Percentiles rank a stretch among this genome's conserved stretches.
These are phyloP conservation scores for Cheirogaleus major DNA, from an alignment of 2,797 vertebrate genomes.

Conservation along the genomic window DNA sequence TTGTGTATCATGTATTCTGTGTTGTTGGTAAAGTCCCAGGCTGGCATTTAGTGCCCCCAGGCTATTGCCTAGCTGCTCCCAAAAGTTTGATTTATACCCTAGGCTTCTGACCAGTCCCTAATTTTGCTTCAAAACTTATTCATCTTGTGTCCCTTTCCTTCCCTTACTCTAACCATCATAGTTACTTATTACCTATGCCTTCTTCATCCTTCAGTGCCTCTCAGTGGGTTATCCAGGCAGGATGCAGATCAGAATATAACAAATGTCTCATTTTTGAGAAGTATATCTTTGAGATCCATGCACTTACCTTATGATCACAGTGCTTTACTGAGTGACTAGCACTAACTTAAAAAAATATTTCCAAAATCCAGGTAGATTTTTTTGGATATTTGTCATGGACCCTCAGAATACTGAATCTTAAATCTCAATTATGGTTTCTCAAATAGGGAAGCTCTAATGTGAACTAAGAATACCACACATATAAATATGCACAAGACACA, in stretches of 20 bases:
- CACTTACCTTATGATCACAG: neutral
- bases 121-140: neutral
- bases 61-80: neutral
- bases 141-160: neutral
- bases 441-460: neutral
- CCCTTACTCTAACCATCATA: neutral
- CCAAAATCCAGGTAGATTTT: neutral
- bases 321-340: neutral
- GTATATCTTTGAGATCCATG: neutral
- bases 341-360: neutral
- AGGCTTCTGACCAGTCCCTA: neutral
- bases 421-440: neutral
- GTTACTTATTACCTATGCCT: neutral
- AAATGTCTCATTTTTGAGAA: neutral
- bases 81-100: neutral
- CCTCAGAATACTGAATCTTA: neutral
- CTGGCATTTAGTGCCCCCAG: neutral
- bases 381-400: neutral
- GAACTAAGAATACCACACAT: neutral
- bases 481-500: neutral
- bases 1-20: neutral
- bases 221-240: neutral
- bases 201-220: neutral
- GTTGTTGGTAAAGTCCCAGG: neutral
- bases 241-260: neutral